A percentile compares a stretch with the other conserved stretches of the same genome.
phyloP scores from a whole-genome alignment of 2,797 vertebrate genomes.

The Poecilia gillii region DNA sequence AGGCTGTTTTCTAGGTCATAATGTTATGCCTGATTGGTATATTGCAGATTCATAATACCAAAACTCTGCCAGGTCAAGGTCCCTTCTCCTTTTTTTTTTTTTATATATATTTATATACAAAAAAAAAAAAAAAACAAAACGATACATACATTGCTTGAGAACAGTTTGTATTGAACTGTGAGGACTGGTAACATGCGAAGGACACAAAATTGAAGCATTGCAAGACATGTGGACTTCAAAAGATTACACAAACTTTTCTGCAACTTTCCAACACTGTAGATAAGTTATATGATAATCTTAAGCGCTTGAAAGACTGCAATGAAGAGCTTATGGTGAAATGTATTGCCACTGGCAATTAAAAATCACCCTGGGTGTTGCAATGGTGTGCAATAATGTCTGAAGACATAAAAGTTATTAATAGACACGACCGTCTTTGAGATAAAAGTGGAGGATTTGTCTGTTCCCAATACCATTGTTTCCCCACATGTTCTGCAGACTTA shows the following conservation, averaged over 20 bases:
- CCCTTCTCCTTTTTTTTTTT: not conserved
- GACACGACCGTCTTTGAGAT: slow-evolving; percentile 70
- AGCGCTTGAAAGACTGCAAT: not conserved
- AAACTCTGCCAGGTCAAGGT: not conserved
- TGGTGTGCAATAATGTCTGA: slow-evolving; percentile 75
- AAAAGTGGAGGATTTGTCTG: slow-evolving; percentile 77
- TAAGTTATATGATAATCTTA: not conserved
- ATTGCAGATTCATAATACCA: not conserved
- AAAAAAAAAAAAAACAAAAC: no score
- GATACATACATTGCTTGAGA: not conserved
- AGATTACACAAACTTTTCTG: not conserved
- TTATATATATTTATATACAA: not conserved
- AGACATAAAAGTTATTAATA: slow-evolving; percentile 83
- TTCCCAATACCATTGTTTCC: slow-evolving; percentile 83
- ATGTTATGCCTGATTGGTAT: not conserved
- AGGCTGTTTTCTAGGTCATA: not conserved
- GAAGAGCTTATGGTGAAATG: slow-evolving; percentile 33
- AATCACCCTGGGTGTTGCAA: slow-evolving; percentile 59
- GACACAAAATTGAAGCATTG: no score
- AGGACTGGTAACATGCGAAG: not conserved
- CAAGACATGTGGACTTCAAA: not conserved
- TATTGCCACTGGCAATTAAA: slow-evolving; percentile 67
- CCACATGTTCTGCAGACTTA: slow-evolving; percentile 74
- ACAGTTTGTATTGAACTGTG: not conserved
- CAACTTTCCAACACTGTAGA: not conserved